Evolutionary conservation across 1,140 invertebrate species (phyloP).

Genomic region (Psilanteris sp.): DNA sequence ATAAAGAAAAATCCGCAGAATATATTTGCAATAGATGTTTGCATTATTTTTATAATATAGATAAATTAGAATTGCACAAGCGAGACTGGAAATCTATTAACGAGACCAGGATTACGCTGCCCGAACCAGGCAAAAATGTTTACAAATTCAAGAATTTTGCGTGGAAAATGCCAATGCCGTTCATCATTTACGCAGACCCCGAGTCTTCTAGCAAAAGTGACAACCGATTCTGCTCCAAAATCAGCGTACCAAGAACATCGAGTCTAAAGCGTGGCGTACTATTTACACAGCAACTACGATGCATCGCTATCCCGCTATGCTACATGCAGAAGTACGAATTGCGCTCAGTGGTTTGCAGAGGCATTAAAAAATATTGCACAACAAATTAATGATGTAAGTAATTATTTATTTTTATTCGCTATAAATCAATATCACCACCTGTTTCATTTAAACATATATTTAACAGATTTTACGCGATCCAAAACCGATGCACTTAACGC

Average conservation of each 20-base stretch:
- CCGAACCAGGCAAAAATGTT: not conserved
- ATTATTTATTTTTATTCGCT: too few species aligned
- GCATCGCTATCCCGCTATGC: too few species aligned
- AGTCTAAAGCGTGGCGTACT: constrained; percentile 13
- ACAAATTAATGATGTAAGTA: too few species aligned
- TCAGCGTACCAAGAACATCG: not conserved
- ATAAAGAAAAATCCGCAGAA: constrained; percentile 6
- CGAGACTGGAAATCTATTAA: constrained; percentile 26
- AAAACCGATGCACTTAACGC: too few species aligned
- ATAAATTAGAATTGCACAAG: constrained; percentile 13
- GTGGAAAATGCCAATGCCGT: constrained; percentile 10
- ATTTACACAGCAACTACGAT: too few species aligned
- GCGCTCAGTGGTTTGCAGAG: too few species aligned
- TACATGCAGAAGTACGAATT: too few species aligned
- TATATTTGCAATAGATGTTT: constrained; percentile 52
- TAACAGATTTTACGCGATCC: too few species aligned
- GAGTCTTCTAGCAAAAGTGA: constrained; percentile 1
- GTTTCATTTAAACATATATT: too few species aligned
- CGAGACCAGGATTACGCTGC: constrained; percentile 9
- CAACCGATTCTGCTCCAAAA: not conserved
- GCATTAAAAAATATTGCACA: too few species aligned
- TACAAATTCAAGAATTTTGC: constrained; percentile 59
- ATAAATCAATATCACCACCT: too few species aligned
- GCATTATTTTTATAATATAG: constrained; percentile 23
- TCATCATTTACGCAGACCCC: constrained; percentile 35